Conservation (phyloP, 2,888 invertebrate species). For the Mechanitis mazaeus region DNA sequence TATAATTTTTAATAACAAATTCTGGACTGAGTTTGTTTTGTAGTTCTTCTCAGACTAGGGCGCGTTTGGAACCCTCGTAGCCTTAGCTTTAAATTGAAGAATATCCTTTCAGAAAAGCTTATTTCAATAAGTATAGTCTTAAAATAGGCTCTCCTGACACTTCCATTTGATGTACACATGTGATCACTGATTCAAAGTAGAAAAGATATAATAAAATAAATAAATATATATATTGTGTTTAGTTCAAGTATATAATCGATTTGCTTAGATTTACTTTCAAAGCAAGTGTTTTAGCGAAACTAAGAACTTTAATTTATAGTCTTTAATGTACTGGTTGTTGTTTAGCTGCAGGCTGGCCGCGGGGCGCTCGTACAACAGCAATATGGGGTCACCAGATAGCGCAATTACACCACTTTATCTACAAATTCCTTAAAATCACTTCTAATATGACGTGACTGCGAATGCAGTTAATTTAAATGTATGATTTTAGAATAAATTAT, state of each 20-base stretch:
- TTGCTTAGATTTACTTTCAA: conserved; percentile 1
- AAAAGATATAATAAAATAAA: too few relatives aligned
- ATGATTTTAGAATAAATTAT: conserved; percentile 68
- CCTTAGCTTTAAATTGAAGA: too few relatives aligned
- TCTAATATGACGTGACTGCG: conserved; percentile 68
- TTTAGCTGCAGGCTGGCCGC: conserved; percentile 22
- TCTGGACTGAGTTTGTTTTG: too few relatives aligned
- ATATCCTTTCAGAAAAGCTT: too few relatives aligned
- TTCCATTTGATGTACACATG: too few relatives aligned
- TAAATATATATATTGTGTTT: neutral
- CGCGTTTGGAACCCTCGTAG: too few relatives aligned
- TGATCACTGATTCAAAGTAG: too few relatives aligned
- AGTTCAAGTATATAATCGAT: neutral
- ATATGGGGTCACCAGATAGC: conserved; percentile 74
- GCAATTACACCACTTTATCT: conserved; percentile 67
- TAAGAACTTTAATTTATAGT: conserved; percentile 16
- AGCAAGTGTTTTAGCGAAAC: conserved; percentile 4
- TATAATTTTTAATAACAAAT: too few relatives aligned
- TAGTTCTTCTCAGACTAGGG: too few relatives aligned
- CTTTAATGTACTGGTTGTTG: conserved; percentile 16
- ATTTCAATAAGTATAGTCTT: too few relatives aligned
- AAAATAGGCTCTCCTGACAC: too few relatives aligned
- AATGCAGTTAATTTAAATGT: conserved; percentile 52
- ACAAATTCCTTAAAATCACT: conserved; percentile 51
- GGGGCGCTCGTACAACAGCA: conserved; percentile 46